Percentiles rank a stretch among this genome's conserved stretches.
Evolutionary conservation across 2,888 invertebrate species (phyloP).

Genomic region (Petrolisthes manimaculis): DNA sequence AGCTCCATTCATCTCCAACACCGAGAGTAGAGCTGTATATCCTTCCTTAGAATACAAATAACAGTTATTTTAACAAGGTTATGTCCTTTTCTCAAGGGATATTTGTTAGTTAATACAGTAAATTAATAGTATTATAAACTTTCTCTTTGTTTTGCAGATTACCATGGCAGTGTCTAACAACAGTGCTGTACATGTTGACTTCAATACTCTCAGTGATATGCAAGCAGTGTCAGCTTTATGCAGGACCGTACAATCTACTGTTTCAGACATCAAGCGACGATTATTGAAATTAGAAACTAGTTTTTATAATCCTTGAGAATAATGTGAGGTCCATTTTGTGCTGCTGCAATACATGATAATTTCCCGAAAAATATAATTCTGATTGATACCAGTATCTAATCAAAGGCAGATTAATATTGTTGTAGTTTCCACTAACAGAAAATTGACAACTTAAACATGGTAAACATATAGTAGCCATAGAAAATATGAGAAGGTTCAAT

Average conservation of each 20-base stretch:
- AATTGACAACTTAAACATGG: too few relatives aligned
- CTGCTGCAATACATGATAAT: too few relatives aligned
- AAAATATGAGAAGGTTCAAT: too few relatives aligned
- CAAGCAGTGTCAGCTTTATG: conserved; percentile 42
- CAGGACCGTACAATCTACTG: conserved; percentile 34
- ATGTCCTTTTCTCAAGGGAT: background rate
- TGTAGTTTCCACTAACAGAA: too few relatives aligned
- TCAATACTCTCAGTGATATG: conserved; percentile 41
- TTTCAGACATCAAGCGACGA: conserved; percentile 24
- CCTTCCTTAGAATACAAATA: background rate
- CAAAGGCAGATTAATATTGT: too few relatives aligned
- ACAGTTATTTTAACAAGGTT: background rate
- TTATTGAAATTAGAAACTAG: conserved; percentile 28
- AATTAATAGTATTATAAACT: background rate
- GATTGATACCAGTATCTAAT: too few relatives aligned
- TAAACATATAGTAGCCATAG: too few relatives aligned
- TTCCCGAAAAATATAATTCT: too few relatives aligned
- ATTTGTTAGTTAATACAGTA: background rate
- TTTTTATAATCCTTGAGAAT: background rate
- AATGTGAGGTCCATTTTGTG: too few relatives aligned
- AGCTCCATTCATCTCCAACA: too few relatives aligned
- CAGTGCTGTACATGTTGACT: conserved; percentile 22
- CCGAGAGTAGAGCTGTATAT: background rate
- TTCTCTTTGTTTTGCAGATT: conserved; percentile 36
- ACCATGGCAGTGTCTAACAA: conserved; percentile 38